These are phyloP conservation scores for Lepidurus packardi DNA, from an alignment of 1,140 invertebrate species.

Conservation along the genomic window DNA sequence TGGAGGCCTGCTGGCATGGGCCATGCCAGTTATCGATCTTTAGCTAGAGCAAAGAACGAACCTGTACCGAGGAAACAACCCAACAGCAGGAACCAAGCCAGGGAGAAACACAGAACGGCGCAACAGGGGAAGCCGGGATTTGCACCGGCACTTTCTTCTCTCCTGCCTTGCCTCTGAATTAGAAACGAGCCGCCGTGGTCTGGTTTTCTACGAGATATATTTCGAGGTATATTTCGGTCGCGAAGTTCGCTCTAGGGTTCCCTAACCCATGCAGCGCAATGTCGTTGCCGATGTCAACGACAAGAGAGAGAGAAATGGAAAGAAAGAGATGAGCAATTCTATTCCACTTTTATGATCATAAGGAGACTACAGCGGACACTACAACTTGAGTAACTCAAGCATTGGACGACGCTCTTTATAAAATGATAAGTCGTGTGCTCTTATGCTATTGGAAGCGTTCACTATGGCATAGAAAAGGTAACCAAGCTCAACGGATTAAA, in stretches of 20 bases:
- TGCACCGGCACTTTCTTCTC: not conserved
- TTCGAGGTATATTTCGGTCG: not conserved
- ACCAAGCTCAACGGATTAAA: too few relatives aligned
- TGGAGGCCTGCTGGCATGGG: conserved; percentile 16
- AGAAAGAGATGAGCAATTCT: too few relatives aligned
- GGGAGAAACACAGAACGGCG: not conserved
- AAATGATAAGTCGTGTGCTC: too few relatives aligned
- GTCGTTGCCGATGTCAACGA: not conserved
- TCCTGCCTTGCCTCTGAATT: not conserved
- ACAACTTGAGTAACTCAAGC: too few relatives aligned
- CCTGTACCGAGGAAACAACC: conserved; percentile 18
- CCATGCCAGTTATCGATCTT: conserved; percentile 18
- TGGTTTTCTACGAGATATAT: not conserved
- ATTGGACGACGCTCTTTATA: too few relatives aligned
- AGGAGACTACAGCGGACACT: too few relatives aligned
- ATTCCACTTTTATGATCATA: too few relatives aligned
- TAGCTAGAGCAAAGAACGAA: conserved; percentile 3
- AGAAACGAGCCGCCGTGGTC: not conserved
- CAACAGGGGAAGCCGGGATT: not conserved
- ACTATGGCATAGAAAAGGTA: too few relatives aligned
- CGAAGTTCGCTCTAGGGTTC: too few relatives aligned
- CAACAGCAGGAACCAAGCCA: not conserved
- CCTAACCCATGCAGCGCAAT: not conserved
- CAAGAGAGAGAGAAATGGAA: not conserved
- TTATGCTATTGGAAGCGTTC: too few relatives aligned